phyloP scores from a whole-genome alignment of 2,888 invertebrate genomes.

The Luperina nickerlii region DNA sequence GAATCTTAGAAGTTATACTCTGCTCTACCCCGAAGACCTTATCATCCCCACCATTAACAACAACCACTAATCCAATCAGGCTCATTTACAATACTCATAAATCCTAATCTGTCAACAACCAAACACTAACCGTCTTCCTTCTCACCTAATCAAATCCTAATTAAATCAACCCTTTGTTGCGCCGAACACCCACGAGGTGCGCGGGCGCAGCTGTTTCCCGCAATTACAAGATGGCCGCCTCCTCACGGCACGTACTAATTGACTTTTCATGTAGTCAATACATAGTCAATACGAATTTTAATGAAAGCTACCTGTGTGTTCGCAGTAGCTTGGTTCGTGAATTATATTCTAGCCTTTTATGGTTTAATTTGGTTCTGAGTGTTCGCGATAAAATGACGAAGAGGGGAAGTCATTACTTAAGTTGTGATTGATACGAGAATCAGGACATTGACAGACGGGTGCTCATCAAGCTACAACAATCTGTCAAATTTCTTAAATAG shows the following conservation, averaged over 20 bases:
- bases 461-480: too few relatives aligned
- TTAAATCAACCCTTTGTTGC: conserved; percentile 71
- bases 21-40: background rate
- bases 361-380: conserved; percentile 53
- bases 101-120: conserved; percentile 15
- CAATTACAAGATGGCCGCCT: conserved; percentile 87
- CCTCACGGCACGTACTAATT: conserved; percentile 85
- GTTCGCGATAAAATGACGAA: background rate
- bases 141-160: conserved; percentile 67
- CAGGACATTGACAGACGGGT: too few relatives aligned
- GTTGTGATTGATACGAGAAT: conserved; percentile 4
- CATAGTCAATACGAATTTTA: conserved; percentile 77
- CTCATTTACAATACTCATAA: background rate
- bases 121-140: conserved; percentile 27
- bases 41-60: background rate
- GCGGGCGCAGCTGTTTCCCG: conserved; percentile 83
- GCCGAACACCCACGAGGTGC: conserved; percentile 77
- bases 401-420: background rate
- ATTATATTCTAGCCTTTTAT: conserved; percentile 68
- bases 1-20: background rate
- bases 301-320: conserved; percentile 75
- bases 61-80: background rate
- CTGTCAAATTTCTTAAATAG: too few relatives aligned
- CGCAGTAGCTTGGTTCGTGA: conserved; percentile 70
- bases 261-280: conserved; percentile 89